Evolutionary conservation across 1,140 invertebrate species (phyloP).

Genomic region (Pachypsylla venusta): DNA sequence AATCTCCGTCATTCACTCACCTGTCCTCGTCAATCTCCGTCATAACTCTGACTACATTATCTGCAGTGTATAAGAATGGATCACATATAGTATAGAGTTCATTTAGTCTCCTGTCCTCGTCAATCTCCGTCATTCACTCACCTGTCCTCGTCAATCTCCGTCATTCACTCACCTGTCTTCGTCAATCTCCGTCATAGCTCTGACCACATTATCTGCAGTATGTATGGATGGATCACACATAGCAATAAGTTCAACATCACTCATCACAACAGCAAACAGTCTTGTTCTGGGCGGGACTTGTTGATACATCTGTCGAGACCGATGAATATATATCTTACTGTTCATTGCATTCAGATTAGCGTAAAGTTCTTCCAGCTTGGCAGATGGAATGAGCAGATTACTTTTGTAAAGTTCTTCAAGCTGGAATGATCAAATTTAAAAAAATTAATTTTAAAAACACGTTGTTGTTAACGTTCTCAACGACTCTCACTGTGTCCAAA

Average conservation of each 20-base stretch:
- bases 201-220: conserved; percentile 59
- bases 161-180: conserved; percentile 35
- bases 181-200: conserved; percentile 64
- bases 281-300: conserved; percentile 53
- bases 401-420: conserved; percentile 57
- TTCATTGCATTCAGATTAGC: conserved; percentile 72
- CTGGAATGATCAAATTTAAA: conserved; percentile 26
- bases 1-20: too few species aligned
- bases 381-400: conserved; percentile 63
- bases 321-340: conserved; percentile 87
- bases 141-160: neutral
- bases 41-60: conserved; percentile 57
- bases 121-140: conserved; percentile 40
- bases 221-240: conserved; percentile 74
- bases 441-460: neutral
- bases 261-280: conserved; percentile 65
- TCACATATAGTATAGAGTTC: conserved; percentile 82
- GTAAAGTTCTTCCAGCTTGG: conserved; percentile 80
- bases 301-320: conserved; percentile 65
- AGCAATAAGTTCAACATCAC: conserved; percentile 62
- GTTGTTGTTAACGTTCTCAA: neutral
- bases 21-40: conserved; percentile 61
- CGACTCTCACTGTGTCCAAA: too few species aligned
- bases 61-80: conserved; percentile 63
- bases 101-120: conserved; percentile 46